Evolutionary conservation across 2,797 vertebrate species (phyloP).

Genomic region (Typhlichthys eigenmanni): DNA sequence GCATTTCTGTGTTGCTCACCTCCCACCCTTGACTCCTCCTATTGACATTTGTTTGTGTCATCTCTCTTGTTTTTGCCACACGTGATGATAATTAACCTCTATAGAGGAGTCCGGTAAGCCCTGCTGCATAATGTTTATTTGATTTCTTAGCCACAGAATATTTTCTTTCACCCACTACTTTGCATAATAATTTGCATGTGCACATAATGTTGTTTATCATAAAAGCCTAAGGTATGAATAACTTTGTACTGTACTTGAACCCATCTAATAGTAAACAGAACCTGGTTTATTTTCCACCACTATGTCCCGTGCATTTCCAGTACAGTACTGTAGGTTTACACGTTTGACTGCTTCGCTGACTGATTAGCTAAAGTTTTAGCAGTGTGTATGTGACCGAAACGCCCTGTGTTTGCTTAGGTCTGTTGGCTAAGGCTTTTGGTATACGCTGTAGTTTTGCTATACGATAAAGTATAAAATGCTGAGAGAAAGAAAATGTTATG

Average conservation of each 20-base stretch:
- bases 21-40: slow-evolving; percentile 10
- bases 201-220: too few relatives aligned
- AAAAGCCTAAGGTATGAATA: too few relatives aligned
- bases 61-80: slow-evolving; percentile 46
- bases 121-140: slow-evolving; percentile 42
- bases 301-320: neutral
- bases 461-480: too few relatives aligned
- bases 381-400: neutral
- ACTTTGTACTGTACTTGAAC: too few relatives aligned
- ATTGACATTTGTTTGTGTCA: slow-evolving; percentile 14
- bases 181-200: too few relatives aligned
- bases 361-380: neutral
- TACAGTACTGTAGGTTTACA: neutral
- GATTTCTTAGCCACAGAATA: neutral
- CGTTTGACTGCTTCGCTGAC: neutral
- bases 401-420: slow-evolving; percentile 21
- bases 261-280: too few relatives aligned
- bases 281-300: neutral
- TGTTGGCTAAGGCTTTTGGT: slow-evolving; percentile 27
- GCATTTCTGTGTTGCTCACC: neutral
- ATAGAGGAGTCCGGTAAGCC: slow-evolving; percentile 97
- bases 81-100: slow-evolving; percentile 73
- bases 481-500: too few relatives aligned
- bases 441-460: too few relatives aligned
- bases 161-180: slow-evolving; percentile 6